These are phyloP conservation scores for Galendromus occidentalis DNA, from an alignment of 1,140 invertebrate species.

Conservation along the genomic window DNA sequence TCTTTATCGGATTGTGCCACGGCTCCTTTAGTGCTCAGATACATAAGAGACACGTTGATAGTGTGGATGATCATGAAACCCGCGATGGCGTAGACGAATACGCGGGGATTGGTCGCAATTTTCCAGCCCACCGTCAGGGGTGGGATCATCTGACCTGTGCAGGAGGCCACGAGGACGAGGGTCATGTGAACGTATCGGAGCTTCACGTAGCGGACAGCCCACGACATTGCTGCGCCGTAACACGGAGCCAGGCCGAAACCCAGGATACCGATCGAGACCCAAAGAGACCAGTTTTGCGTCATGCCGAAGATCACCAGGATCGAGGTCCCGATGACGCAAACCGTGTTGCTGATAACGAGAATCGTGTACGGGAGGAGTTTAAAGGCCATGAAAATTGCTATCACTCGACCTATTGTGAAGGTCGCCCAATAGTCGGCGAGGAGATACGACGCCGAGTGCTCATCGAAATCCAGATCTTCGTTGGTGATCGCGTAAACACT, in stretches of 20 bases:
- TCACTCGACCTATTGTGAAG: background rate
- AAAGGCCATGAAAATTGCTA: background rate
- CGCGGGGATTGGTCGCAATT: background rate
- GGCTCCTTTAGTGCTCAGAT: background rate
- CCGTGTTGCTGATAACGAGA: background rate
- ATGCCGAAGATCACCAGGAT: background rate
- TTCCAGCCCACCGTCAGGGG: background rate
- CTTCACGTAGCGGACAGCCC: background rate
- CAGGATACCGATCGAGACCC: background rate
- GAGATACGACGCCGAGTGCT: background rate
- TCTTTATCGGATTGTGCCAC: no score
- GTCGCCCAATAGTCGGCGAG: constrained; percentile 2
- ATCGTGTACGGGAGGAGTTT: background rate
- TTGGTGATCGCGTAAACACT: background rate
- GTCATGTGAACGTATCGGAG: constrained; percentile 1
- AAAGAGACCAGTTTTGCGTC: background rate
- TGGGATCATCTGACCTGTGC: background rate
- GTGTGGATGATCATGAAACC: background rate
- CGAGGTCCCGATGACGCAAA: background rate
- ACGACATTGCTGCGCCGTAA: constrained; percentile 1
- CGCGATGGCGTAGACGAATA: constrained; percentile 1
- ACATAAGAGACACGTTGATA: background rate
- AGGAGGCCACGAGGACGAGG: background rate
- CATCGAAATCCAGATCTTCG: background rate
- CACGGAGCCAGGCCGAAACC: constrained; percentile 1